Percentiles rank a stretch among this genome's conserved stretches.
phyloP scores from a whole-genome alignment of 2,888 invertebrate genomes.

The Cephus sareptanus region DNA sequence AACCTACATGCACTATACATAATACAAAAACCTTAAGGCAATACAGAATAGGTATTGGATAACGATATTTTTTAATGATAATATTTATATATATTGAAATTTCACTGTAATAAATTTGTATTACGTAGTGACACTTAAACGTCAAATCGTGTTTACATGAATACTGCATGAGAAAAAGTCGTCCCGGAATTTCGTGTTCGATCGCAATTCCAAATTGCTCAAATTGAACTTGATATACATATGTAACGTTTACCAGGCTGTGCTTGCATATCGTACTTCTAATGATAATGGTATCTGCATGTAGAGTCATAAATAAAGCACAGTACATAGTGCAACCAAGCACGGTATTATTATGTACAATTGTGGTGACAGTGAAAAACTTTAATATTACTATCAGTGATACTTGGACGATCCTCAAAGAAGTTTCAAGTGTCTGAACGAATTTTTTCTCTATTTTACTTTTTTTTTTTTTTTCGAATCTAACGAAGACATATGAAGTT shows the following conservation, averaged over 20 bases:
- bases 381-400: too few species aligned
- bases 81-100: neutral
- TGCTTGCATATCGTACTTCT: neutral
- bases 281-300: neutral
- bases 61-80: neutral
- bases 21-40: neutral
- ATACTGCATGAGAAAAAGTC: neutral
- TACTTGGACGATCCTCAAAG: too few species aligned
- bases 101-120: neutral
- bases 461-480: too few species aligned
- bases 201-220: neutral
- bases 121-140: neutral
- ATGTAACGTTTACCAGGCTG: neutral
- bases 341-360: too few species aligned
- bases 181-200: neutral
- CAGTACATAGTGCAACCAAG: too few species aligned
- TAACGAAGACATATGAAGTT: too few species aligned
- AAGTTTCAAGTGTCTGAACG: too few species aligned
- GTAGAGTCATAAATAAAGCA: too few species aligned
- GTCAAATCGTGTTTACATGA: neutral
- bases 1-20: too few species aligned
- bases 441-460: too few species aligned
- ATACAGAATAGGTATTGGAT: neutral
- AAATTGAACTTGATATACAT: neutral
- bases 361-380: too few species aligned